Evolutionary conservation across 2,888 invertebrate genomes (phyloP), one percentile per base, ranked within the genome.

Genomic region (Therioaphis trifolii): DNA sequence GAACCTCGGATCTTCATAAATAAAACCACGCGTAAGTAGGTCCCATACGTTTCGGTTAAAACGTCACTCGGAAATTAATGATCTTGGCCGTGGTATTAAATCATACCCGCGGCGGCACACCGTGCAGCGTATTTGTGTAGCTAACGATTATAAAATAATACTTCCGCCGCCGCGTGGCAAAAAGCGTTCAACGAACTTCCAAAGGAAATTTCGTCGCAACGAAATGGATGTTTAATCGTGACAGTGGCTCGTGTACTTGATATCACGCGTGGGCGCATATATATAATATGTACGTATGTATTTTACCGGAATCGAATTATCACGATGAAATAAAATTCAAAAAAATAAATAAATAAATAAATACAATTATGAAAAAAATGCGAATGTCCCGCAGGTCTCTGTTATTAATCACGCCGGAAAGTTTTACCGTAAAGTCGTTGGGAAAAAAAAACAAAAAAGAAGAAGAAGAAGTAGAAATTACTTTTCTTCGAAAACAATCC

Each of bases 31-130:
- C 5, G n/a, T 21, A 52, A 52, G n/a, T 21, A 52, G 4, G n/a
- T n/a, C 0, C 52, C n/a, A 52, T 52, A 52, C n/a, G n/a, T 52
- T 9, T 52, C n/a, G n/a, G n/a, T 52, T 52, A n/a, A 52, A 52
- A 52, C 52, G 52, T 52, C n/a, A 52, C n/a, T 52, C n/a, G n/a
- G 12, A n/a, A 52, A 52, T 52, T 52, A 52, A 52, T 52, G 52
- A 52, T 52, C 52, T 21, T n/a, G 2, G 35, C 21, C n/a, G 5
- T n/a, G n/a, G 52, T 52, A 52, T n/a, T 52, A 52, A 52, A 52
- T n/a, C 52, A 18, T 52, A 52, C n/a, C n/a, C n/a, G 7, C n/a
- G n/a, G 7, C 4, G n/a, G 7, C n/a, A 0, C n/a, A n/a, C n/a
- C n/a, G n/a, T n/a, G n/a, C n/a, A n/a, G n/a, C 52, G 5, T 52